Evolutionary conservation across 2,888 invertebrate species (phyloP).

Genomic region (Mythimna vitellina): DNA sequence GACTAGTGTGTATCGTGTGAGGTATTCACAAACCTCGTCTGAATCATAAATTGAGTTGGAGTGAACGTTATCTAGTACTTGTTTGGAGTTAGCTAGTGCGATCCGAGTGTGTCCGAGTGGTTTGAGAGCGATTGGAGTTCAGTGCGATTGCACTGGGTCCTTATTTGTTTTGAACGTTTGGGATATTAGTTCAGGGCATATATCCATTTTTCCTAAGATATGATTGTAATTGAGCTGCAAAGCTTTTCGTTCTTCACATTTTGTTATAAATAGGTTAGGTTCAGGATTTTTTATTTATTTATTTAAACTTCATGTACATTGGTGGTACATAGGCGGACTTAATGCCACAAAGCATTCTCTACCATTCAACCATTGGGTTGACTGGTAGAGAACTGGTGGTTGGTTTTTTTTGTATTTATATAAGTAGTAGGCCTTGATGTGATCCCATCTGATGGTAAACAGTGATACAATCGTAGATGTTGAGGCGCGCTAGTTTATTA

Average conservation of each 20-base stretch:
- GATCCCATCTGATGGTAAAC: too few species aligned
- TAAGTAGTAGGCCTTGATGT: too few species aligned
- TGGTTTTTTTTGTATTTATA: too few species aligned
- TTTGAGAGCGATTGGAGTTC: conserved; percentile 4
- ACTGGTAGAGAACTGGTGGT: too few species aligned
- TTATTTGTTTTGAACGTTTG: not conserved
- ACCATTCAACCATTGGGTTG: too few species aligned
- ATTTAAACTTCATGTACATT: too few species aligned
- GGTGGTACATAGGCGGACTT: too few species aligned
- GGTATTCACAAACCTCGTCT: not conserved
- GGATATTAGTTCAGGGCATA: not conserved
- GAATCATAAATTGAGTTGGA: conserved; percentile 19
- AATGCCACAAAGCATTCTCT: too few species aligned
- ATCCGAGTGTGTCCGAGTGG: conserved; percentile 6
- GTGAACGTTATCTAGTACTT: conserved; percentile 25
- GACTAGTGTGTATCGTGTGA: not conserved
- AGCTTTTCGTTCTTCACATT: too few species aligned
- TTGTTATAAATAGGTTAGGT: not conserved
- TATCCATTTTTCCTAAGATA: not conserved
- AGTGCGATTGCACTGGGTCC: conserved; percentile 2
- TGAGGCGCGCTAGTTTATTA: too few species aligned
- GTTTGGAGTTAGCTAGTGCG: conserved; percentile 14
- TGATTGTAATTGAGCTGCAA: too few species aligned
- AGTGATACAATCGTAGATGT: too few species aligned
- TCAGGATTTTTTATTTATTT: not conserved